Evolutionary conservation across 1,140 invertebrate species (phyloP).

Genomic region (Limonius californicus): DNA sequence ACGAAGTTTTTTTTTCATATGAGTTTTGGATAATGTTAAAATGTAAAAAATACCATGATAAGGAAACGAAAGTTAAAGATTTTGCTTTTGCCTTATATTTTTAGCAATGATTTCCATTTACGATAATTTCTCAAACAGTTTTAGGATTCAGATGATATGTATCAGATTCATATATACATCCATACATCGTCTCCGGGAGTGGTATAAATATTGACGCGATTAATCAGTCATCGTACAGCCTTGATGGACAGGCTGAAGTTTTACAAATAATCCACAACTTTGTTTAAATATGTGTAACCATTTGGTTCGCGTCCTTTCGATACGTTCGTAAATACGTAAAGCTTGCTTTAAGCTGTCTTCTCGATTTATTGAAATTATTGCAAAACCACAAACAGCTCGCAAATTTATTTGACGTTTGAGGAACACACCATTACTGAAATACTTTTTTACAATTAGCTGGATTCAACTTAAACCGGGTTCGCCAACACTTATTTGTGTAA

Average conservation of each 20-base stretch:
- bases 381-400: conserved; percentile 21
- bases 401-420: conserved; percentile 10
- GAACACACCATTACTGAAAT: not conserved
- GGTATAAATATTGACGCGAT: conserved; percentile 40
- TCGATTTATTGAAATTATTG: conserved; percentile 24
- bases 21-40: too few species aligned
- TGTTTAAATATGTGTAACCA: conserved; percentile 26
- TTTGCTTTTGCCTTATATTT: too few species aligned
- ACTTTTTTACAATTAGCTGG: not conserved
- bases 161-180: too few species aligned
- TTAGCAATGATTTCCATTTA: too few species aligned
- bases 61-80: too few species aligned
- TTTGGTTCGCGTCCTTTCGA: conserved; percentile 28
- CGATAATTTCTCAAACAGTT: too few species aligned
- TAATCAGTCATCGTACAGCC: conserved; percentile 33
- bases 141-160: too few species aligned
- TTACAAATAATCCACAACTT: conserved; percentile 37
- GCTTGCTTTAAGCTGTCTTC: conserved; percentile 10
- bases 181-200: conserved; percentile 29
- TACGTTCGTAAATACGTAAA: conserved; percentile 23
- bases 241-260: conserved; percentile 41
- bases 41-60: too few species aligned
- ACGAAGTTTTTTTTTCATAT: too few species aligned
- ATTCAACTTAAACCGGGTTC: too few species aligned
- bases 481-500: too few species aligned